Evolutionary conservation across 30 jellyfish, hydroid and myxozoan species (phyloP).

Genomic region (Aurelia aurita complex sp. Pacific): DNA sequence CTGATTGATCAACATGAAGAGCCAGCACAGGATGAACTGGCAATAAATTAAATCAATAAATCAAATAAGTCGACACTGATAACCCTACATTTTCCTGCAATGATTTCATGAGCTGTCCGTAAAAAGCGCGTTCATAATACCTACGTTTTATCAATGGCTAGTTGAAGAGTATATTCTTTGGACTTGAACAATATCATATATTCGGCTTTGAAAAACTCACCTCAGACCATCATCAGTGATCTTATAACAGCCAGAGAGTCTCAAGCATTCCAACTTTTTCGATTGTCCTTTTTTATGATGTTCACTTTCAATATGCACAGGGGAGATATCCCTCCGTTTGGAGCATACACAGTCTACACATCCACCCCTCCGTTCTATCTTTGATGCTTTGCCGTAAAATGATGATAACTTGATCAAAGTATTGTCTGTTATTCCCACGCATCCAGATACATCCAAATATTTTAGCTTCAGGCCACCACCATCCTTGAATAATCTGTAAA

Average conservation of each 20-base stretch:
- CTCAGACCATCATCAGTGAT: conserved; percentile 93
- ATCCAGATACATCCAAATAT: conserved; percentile 88
- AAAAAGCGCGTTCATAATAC: no score
- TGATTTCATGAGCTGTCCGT: no score
- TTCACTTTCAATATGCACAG: neutral
- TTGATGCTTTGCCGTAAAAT: conserved; percentile 51
- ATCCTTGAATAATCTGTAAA: conserved; percentile 72
- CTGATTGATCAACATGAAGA: no score
- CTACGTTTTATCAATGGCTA: no score
- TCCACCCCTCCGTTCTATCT: conserved; percentile 13
- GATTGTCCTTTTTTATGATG: conserved; percentile 6
- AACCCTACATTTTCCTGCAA: no score
- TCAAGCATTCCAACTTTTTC: conserved; percentile 51
- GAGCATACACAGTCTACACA: conserved; percentile 56
- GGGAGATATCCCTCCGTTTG: conserved; percentile 1
- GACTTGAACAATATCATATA: no score
- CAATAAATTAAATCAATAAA: no score
- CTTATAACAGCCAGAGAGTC: conserved; percentile 86
- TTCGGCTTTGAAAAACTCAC: conserved; percentile 20
- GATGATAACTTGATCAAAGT: conserved; percentile 65
- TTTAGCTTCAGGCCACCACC: conserved; percentile 74
- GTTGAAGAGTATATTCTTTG: no score
- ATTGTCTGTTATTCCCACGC: conserved; percentile 82
- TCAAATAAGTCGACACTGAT: no score
- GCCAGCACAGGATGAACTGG: no score